Evolutionary conservation across 1,140 invertebrate genomes (phyloP).

Genomic region (Xylocopa sonorina): DNA sequence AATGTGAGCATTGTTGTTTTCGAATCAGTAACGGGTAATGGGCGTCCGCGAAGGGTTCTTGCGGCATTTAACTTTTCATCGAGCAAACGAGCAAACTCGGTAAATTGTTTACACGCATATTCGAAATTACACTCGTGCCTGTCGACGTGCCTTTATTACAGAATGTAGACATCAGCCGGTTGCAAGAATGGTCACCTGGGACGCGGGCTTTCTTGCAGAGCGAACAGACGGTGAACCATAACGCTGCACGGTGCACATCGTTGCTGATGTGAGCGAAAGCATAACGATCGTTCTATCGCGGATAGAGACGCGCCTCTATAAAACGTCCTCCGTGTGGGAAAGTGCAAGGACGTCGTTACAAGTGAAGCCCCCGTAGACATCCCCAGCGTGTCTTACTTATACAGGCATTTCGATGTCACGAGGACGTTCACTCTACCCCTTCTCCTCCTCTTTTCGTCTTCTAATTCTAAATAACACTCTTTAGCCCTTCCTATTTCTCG

Average conservation of each 20-base stretch:
- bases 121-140: not conserved
- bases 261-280: slow-evolving; percentile 55
- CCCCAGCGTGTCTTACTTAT: slow-evolving; percentile 39
- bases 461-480: not conserved
- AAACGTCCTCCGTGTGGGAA: slow-evolving; percentile 69
- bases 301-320: slow-evolving; percentile 59
- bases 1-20: not conserved
- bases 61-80: not conserved
- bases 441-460: not conserved
- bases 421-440: slow-evolving; percentile 46
- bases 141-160: slow-evolving; percentile 20
- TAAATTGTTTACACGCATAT: slow-evolving; percentile 19
- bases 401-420: slow-evolving; percentile 57
- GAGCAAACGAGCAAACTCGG: not conserved
- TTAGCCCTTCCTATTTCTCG: too few species aligned
- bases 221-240: slow-evolving; percentile 15
- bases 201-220: not conserved
- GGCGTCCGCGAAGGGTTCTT: not conserved
- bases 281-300: slow-evolving; percentile 62
- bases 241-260: slow-evolving; percentile 31
- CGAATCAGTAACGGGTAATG: not conserved
- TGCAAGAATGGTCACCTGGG: not conserved
- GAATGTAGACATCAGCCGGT: slow-evolving; percentile 22
- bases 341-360: slow-evolving; percentile 69
- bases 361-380: slow-evolving; percentile 57